Evolutionary conservation across 2,797 vertebrate genomes (phyloP), one percentile per base, ranked within the genome.

Genomic region (Mus caroli): DNA sequence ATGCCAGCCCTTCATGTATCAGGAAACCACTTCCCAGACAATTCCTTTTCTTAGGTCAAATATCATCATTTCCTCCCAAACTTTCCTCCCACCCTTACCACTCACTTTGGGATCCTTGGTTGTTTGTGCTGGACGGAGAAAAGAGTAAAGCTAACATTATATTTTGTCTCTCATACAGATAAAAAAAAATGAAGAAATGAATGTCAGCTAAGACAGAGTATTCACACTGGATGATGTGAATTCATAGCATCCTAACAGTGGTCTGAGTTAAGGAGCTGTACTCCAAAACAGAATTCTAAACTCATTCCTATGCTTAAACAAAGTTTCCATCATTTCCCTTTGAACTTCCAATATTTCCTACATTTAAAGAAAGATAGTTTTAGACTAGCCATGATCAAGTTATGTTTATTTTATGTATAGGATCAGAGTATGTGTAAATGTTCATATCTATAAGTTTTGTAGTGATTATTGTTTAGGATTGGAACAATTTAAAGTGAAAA

Each of bases 381-480:
- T 94, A 96, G 11, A 4, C 77, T 93, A 62, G 10, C 4, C 2
- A 60, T 19, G 17, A 64, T 82, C 7, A 77, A 71, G 13, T 75
- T 96, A 92, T 88, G 46, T 95, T 93, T 91, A 34, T 85, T 97
- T 94, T 87, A 83, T 69, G 80, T 22, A 56, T 58, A 80, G 5
- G 54, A 58, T 60, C 54, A 60, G 76, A 62, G 67, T n/a, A 69
- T 64, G 37, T 78, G 54, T 90, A 85, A 91, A 6, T 76, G 17
- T 28, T 31, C 7, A 64, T 87, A 76, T 75, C 17, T 40, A 43
- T 95, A 28, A 67, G 84, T 91, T 67, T 91, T 69, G 31, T 80
- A 78, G n/a, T 40, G 80, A 67, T 79, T 88, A 31, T 90, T 92
- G 28, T 40, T 94, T 85, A 82, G 4, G 0, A 79, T 92, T 40